Evolutionary conservation across 2,113 vertebrate species (phyloP).

Genomic region (Archilochus colubris): DNA sequence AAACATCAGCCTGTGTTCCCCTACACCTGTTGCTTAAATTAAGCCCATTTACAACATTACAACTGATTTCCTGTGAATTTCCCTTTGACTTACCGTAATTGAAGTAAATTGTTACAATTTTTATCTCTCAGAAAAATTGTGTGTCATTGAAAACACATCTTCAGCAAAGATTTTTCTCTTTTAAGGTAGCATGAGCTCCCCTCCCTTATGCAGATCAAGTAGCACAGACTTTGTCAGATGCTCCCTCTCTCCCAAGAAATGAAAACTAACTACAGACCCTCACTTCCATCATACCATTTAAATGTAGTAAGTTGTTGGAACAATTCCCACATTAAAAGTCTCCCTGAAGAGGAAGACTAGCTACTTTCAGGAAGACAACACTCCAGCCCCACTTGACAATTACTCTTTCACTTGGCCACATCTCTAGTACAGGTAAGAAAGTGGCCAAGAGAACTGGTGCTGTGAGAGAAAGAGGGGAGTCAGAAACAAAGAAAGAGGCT

Average conservation of each 20-base stretch:
- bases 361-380: not conserved
- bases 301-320: not conserved
- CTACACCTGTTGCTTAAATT: not conserved
- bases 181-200: not conserved
- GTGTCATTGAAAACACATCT: not conserved
- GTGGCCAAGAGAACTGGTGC: not conserved
- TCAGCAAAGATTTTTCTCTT: not conserved
- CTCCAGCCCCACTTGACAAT: not conserved
- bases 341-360: not conserved
- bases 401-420: not conserved
- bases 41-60: not conserved
- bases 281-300: not conserved
- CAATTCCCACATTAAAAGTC: not conserved
- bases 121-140: not conserved
- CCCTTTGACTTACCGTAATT: not conserved
- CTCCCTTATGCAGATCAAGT: not conserved
- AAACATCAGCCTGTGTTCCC: not conserved
- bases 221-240: not conserved
- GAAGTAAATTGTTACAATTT: not conserved
- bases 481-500: not conserved
- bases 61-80: not conserved
- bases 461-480: not conserved
- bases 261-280: not conserved
- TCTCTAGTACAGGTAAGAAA: not conserved
- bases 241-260: not conserved